Evolutionary conservation across 2,888 invertebrate species (phyloP), one percentile per base, ranked within the genome.

Genomic region (Cantharis nigra): DNA sequence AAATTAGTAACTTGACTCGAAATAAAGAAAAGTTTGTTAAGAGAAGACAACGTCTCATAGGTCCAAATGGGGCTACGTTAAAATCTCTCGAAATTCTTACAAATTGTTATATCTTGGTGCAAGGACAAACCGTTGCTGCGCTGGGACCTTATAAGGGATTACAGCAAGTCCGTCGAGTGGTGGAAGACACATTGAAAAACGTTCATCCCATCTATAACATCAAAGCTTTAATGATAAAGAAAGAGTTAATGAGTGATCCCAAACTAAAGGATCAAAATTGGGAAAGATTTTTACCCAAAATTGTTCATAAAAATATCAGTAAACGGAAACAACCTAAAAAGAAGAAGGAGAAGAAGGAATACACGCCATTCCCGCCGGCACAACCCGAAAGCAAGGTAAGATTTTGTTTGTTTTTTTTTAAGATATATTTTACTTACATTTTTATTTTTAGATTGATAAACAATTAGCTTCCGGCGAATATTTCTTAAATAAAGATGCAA

Each of bases 161-260:
- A 23, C 92, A 94, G 75, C 95, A 96, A 88, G 96, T 96, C 0
- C 91, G 98, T 75, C 93, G 95, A 83, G 96, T 99, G 84, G 96
- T 97, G 1, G 94, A 95, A 85, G 99, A 99, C 83, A 98, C 98
- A 0, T 98, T 99, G 98, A 97, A 96, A 86, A 99, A 99, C 88
- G 93, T 99, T 74, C 99, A 99, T 90, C 99, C 99, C 0, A 97
- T 99, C 87, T 99, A 98, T 86, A 98, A 98, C 85, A 98, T 99
- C 1, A 96, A 98, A 90, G 95, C 97, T 2, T 89, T 99, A 71
- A 99, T 99, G 98, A 98, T 99, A 71, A 99, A 99, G 87, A 91
- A 94, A 82, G 98, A 99, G 89, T 89, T 99, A 75, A 94, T 95
- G 84, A 98, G 98, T 89, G 97, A 99, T 90, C 96, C 98, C 0